Percentiles rank a stretch among this genome's conserved stretches.
Conservation (phyloP, 2,888 invertebrate genomes). For the Actias luna region DNA sequence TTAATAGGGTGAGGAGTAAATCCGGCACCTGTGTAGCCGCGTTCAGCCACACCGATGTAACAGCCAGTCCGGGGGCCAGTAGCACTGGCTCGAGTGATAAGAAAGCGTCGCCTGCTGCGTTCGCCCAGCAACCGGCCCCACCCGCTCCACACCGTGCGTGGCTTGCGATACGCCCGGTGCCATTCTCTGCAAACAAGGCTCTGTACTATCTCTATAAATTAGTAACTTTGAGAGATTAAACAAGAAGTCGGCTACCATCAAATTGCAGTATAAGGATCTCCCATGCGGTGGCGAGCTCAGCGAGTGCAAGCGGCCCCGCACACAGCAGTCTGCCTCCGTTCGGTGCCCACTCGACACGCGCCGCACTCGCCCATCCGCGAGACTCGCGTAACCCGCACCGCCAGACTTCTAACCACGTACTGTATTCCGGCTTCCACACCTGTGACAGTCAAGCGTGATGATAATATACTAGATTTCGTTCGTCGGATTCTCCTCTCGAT, state of each 20-base stretch:
- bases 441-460: too few species aligned
- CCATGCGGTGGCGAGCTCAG: constrained; percentile 46
- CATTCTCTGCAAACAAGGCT: constrained; percentile 29
- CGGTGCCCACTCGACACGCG: constrained; percentile 25
- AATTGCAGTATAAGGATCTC: constrained; percentile 50
- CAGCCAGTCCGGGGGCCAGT: constrained; percentile 45
- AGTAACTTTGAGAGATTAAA: neutral
- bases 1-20: neutral
- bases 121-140: constrained; percentile 49
- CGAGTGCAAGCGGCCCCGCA: constrained; percentile 51
- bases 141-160: constrained; percentile 51
- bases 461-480: neutral
- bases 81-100: constrained; percentile 51
- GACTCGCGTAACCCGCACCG: constrained; percentile 5
- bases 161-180: constrained; percentile 35
- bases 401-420: neutral
- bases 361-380: constrained; percentile 24
- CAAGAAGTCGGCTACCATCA: constrained; percentile 27
- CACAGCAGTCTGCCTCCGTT: constrained; percentile 45
- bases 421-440: neutral
- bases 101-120: constrained; percentile 42
- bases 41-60: constrained; percentile 61
- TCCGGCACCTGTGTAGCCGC: constrained; percentile 56
- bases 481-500: neutral
- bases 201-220: neutral